phyloP scores from a whole-genome alignment of 2,113 vertebrate species.

The Dendropsophus ebraccatus region DNA sequence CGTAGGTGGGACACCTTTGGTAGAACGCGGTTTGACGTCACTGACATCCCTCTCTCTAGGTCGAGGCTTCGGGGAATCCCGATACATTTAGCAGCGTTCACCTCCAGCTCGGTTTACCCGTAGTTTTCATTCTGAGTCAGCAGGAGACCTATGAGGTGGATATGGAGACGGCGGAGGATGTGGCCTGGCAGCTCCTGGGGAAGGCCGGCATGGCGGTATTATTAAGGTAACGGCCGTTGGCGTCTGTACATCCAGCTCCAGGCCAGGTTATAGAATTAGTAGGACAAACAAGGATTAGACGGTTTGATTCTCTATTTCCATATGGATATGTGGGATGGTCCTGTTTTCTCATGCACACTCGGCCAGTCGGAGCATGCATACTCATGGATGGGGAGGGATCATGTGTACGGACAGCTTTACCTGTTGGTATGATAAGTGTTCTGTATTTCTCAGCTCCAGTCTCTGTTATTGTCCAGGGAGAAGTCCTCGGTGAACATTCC shows the following conservation, averaged over 20 bases:
- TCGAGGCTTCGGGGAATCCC: constrained; percentile 82
- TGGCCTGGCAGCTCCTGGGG: constrained; percentile 87
- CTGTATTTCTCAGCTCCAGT: background rate
- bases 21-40: no score
- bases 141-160: constrained; percentile 81
- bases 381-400: no score
- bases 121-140: constrained; percentile 88
- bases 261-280: no score
- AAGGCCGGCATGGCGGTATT: constrained; percentile 86
- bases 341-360: background rate
- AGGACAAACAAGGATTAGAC: background rate
- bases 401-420: background rate
- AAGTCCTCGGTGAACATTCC: constrained; percentile 11
- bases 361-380: background rate
- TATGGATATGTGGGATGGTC: background rate
- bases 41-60: constrained; percentile 66
- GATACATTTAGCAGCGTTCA: constrained; percentile 78
- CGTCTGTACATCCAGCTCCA: no score
- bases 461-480: constrained; percentile 14
- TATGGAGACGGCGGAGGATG: constrained; percentile 76
- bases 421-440: background rate
- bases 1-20: no score
- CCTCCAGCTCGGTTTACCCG: constrained; percentile 82
- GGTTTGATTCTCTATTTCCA: background rate
- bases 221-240: constrained; percentile 76